Evolutionary conservation across 2,113 vertebrate genomes (phyloP), one percentile per base, ranked within the genome.

Genomic region (Dicentrarchus labrax): DNA sequence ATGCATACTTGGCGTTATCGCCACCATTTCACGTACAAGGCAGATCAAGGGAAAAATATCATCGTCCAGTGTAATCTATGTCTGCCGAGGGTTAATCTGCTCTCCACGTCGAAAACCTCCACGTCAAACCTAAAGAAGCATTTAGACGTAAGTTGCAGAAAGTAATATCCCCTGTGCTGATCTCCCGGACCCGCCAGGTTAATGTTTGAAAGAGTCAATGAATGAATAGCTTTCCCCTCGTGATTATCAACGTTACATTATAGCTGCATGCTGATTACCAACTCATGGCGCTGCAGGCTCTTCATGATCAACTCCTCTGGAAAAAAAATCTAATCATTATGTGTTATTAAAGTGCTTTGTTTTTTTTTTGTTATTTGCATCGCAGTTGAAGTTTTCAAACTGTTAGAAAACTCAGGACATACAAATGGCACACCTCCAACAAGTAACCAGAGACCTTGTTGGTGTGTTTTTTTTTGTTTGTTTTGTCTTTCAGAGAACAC

Each of bases 81-180:
- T 43, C 73, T 94, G 67, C 94, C 94, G 56, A 95, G 91, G 87
- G 93, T 95, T 15, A 94, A 94, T 48, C 92, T 95, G 80, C 87
- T 95, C 4, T 95, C 94, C 87, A 93, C 93, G 60, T 94, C 94
- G 45, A 95, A 94, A 88, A 93, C 91, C 22, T 94, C 94, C 7
- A 95, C 94, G 3, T 95, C 94, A 30, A 95, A 95, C 80, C 93
- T 95, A 43, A 95, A 95, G 90, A 95, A 95, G 87, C 94, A 95
- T 73, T 91, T 95, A 87, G 93, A 94, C 86, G 94, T 94, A 85
- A 94, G 93, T 93, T 19, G 6, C 56, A 41, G 22, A 30, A 8
- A 13, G 61, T 51, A 10, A 16, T 59, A 13, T 0, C 38, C 13
- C n/a, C 41, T 7, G 61, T 13, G 1, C 6, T 51, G 60, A 38